Evolutionary conservation across 2,888 invertebrate genomes (phyloP).

Genomic region (Beris chalybata): DNA sequence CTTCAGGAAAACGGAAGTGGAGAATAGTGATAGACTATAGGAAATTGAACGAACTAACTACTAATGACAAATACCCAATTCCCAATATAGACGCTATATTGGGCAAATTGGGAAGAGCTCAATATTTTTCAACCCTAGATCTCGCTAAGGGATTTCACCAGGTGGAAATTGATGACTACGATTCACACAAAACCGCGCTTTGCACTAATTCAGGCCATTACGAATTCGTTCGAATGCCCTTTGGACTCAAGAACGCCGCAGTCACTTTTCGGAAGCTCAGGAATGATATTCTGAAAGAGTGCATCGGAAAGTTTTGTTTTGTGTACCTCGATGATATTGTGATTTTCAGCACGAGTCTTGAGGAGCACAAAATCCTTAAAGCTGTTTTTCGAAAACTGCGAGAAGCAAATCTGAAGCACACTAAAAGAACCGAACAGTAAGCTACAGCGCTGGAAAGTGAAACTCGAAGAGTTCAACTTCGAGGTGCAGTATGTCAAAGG

Average conservation of each 20-base stretch:
- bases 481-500: conserved; percentile 40
- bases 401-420: conserved; percentile 36
- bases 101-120: conserved; percentile 32
- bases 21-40: conserved; percentile 8
- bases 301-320: neutral
- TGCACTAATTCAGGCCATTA: neutral
- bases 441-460: conserved; percentile 47
- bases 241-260: neutral
- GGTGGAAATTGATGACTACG: too few species aligned
- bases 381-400: too few species aligned
- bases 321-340: neutral
- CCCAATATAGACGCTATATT: conserved; percentile 18
- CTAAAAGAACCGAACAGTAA: conserved; percentile 45
- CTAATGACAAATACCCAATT: conserved; percentile 1
- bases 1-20: conserved; percentile 4
- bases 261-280: neutral
- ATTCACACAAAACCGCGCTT: neutral
- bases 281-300: neutral
- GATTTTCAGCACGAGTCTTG: neutral
- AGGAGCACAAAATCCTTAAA: neutral
- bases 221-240: neutral
- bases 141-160: too few species aligned
- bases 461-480: conserved; percentile 45
- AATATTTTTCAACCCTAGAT: too few species aligned
- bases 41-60: conserved; percentile 7